phyloP scores from a whole-genome alignment of 2,888 invertebrate species.

The Acleris emargana region DNA sequence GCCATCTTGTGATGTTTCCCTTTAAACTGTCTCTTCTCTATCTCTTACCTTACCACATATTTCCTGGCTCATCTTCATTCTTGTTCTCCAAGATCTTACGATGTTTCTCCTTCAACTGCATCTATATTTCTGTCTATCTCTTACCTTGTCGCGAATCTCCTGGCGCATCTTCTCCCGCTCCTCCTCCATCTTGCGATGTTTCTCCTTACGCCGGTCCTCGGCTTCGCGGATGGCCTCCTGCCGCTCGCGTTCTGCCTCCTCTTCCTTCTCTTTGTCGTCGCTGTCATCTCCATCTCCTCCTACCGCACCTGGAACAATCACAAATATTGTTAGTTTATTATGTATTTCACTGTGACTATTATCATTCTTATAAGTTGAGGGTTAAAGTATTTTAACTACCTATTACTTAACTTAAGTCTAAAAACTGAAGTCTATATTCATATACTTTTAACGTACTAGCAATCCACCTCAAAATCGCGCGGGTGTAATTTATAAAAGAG shows the following conservation, averaged over 20 bases:
- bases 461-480: too few species aligned
- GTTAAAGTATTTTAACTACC: too few species aligned
- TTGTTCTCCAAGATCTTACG: conserved; percentile 99
- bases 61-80: conserved; percentile 99
- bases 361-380: too few species aligned
- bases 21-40: conserved; percentile 25
- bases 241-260: conserved; percentile 98
- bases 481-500: too few species aligned
- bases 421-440: too few species aligned
- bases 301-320: conserved; percentile 87
- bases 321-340: too few species aligned
- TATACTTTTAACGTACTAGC: too few species aligned
- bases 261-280: conserved; percentile 98
- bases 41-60: conserved; percentile 98
- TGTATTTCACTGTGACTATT: too few species aligned
- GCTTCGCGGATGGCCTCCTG: conserved; percentile 99
- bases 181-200: conserved; percentile 99
- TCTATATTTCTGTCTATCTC: conserved; percentile 79
- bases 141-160: conserved; percentile 99
- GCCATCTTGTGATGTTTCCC: too few species aligned
- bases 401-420: too few species aligned
- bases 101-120: conserved; percentile 94
- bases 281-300: conserved; percentile 95
- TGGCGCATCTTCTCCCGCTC: conserved; percentile 99
- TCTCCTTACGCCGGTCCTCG: conserved; percentile 99